Percentiles rank a stretch among this genome's conserved stretches.
phyloP scores from a whole-genome alignment of 2,888 invertebrate genomes.

The Synergus laeviventris region DNA sequence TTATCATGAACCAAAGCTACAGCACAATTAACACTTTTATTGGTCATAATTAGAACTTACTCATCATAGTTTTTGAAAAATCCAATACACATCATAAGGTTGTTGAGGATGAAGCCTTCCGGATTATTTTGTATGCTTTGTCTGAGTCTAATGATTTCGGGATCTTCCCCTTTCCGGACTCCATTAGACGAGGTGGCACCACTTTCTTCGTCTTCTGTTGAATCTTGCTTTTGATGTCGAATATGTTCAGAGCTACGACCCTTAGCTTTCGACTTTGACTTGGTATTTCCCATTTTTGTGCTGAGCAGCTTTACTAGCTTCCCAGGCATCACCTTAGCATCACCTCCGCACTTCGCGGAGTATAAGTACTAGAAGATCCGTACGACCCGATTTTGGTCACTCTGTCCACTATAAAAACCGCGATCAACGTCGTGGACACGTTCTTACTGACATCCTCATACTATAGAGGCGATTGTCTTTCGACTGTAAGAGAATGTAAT shows the following conservation, averaged over 20 bases:
- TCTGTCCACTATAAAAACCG: not conserved
- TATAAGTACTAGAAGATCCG: not conserved
- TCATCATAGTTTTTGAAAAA: constrained; percentile 88
- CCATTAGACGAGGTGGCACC: not conserved
- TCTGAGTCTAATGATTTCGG: constrained; percentile 79
- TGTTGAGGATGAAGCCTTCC: constrained; percentile 86
- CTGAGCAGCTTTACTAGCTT: constrained; percentile 42
- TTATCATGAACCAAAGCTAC: not conserved
- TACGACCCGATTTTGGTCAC: not conserved
- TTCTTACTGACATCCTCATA: not conserved
- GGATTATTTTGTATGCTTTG: constrained; percentile 80
- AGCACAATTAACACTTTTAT: not conserved
- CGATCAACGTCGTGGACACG: not conserved
- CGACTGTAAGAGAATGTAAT: constrained; percentile 54
- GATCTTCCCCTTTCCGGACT: constrained; percentile 74
- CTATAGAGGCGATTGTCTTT: constrained; percentile 11
- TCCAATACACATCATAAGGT: constrained; percentile 85
- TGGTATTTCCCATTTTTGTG: constrained; percentile 45
- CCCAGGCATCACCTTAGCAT: constrained; percentile 45
- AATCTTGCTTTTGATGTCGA: not conserved
- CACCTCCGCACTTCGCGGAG: constrained; percentile 28
- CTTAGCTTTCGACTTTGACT: constrained; percentile 59
- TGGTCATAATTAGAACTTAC: constrained; percentile 76
- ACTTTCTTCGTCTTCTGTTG: constrained; percentile 37
- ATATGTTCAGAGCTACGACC: constrained; percentile 40